A percentile compares a stretch with the other conserved stretches of the same genome.
phyloP scores from a whole-genome alignment of 92 coral and sea anemone species.

The Heteractis magnifica region DNA sequence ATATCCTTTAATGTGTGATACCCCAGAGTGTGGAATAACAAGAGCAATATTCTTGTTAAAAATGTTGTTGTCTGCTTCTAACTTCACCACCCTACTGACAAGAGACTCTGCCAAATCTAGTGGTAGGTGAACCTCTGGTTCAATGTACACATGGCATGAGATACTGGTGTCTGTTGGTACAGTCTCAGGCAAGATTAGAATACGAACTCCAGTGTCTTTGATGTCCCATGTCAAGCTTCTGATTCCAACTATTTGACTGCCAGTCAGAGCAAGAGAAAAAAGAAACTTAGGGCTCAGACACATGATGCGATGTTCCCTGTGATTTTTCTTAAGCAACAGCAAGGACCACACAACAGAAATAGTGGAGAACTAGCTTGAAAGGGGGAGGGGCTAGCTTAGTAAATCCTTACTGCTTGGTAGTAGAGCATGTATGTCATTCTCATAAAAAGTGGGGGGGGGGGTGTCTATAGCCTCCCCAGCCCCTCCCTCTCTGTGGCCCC shows the following conservation, averaged over 20 bases:
- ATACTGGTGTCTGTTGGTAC: slow-evolving; percentile 5
- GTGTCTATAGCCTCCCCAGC: no score
- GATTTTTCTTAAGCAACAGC: no score
- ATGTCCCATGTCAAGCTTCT: neutral
- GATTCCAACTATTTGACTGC: neutral
- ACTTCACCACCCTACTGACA: slow-evolving; percentile 22
- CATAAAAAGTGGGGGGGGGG: no score
- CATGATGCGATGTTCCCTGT: no score
- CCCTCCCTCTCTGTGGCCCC: no score
- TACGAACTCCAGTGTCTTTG: slow-evolving; percentile 13
- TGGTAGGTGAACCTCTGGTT: neutral
- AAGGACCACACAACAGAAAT: no score
- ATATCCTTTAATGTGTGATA: neutral
- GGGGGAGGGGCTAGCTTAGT: no score
- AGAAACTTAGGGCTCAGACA: neutral
- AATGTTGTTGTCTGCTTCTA: neutral
- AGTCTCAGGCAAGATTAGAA: neutral
- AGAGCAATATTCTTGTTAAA: slow-evolving; percentile 8
- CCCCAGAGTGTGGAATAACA: slow-evolving; percentile 19
- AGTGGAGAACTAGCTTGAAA: no score
- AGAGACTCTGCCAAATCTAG: slow-evolving; percentile 14
- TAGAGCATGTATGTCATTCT: no score
- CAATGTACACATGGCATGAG: neutral
- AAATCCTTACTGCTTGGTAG: no score
- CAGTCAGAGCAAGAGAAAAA: neutral